Conservation (phyloP, 1,140 invertebrate species). For the Araneus ventricosus region DNA sequence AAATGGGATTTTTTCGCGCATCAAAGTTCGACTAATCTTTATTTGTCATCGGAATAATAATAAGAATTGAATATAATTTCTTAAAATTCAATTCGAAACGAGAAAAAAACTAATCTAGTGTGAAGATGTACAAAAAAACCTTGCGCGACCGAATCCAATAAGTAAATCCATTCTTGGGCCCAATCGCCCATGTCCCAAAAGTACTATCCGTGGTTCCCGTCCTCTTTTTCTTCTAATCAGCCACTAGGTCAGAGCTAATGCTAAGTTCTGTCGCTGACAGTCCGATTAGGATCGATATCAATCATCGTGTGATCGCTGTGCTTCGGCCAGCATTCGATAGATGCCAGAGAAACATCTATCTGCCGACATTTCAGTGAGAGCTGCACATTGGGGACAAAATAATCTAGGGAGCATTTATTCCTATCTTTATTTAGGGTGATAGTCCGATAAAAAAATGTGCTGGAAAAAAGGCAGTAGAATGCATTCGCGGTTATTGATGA, state of each 20-base stretch:
- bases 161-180: too few species aligned
- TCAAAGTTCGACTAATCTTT: too few species aligned
- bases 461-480: background rate
- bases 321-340: background rate
- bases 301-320: slow-evolving; percentile 6
- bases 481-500: background rate
- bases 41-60: too few species aligned
- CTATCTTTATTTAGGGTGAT: background rate
- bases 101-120: too few species aligned
- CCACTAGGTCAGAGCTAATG: slow-evolving; percentile 8
- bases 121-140: too few species aligned
- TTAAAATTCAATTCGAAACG: too few species aligned
- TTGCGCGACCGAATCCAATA: too few species aligned
- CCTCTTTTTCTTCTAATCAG: background rate
- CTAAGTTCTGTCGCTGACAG: slow-evolving; percentile 18
- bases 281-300: slow-evolving; percentile 32
- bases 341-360: slow-evolving; percentile 14
- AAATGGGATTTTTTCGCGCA: too few species aligned
- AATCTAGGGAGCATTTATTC: background rate
- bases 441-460: too few species aligned
- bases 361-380: background rate
- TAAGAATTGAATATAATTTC: too few species aligned
- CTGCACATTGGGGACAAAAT: background rate
- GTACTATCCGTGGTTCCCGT: too few species aligned
- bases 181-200: too few species aligned